Evolutionary conservation across 1,140 invertebrate species (phyloP).

Genomic region (Eciton burchellii): DNA sequence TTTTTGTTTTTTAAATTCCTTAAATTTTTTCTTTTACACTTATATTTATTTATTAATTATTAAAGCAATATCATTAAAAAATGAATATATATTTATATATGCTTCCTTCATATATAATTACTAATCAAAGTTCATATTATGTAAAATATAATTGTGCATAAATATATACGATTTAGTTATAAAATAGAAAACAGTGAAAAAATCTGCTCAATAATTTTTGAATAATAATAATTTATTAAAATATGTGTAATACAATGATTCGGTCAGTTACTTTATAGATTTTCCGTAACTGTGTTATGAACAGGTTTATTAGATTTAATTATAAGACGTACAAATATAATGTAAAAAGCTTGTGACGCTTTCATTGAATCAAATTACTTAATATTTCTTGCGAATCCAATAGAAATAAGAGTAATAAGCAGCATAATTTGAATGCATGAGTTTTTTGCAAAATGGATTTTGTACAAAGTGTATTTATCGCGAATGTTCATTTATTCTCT

Average conservation of each 20-base stretch:
- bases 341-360: not conserved
- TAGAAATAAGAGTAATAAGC: not conserved
- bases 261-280: not conserved
- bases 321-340: not conserved
- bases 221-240: not conserved
- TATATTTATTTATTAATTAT: slow-evolving; percentile 2
- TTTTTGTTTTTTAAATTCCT: not conserved
- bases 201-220: slow-evolving; percentile 33
- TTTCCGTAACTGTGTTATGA: not conserved
- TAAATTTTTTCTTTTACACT: not conserved
- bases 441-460: slow-evolving; percentile 9
- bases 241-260: slow-evolving; percentile 13
- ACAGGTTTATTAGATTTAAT: slow-evolving; percentile 36
- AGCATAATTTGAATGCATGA: not conserved
- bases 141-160: not conserved
- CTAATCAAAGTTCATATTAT: not conserved
- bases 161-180: slow-evolving; percentile 11
- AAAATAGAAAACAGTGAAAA: slow-evolving; percentile 24
- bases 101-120: slow-evolving; percentile 1
- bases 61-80: not conserved
- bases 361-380: slow-evolving; percentile 1
- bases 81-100: slow-evolving; percentile 6
- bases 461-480: slow-evolving; percentile 13
- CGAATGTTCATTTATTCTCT: not conserved
- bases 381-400: not conserved